These are phyloP conservation scores for Montipora foliosa DNA, from an alignment of 64 coral and sea anemone genomes.

Conservation along the genomic window DNA sequence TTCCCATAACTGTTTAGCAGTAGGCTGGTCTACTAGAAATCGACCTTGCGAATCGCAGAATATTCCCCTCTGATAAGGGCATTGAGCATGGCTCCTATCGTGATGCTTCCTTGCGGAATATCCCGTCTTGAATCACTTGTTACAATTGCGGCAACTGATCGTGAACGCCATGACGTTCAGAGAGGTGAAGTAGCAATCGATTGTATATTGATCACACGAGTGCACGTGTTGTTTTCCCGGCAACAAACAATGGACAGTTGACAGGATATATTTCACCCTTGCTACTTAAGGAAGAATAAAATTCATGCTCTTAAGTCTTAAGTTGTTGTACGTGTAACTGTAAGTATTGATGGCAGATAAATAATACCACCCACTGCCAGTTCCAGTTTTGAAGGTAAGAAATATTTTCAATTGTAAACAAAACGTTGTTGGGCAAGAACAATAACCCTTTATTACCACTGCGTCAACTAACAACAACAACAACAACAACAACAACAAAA, in stretches of 20 bases:
- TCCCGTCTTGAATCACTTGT: constrained; percentile 3
- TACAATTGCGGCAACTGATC: neutral
- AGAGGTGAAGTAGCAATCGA: neutral
- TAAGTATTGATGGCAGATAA: too few relatives aligned
- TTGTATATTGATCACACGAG: neutral
- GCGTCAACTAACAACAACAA: neutral
- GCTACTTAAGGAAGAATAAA: too few relatives aligned
- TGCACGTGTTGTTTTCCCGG: neutral
- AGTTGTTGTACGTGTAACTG: too few relatives aligned
- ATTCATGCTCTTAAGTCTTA: too few relatives aligned
- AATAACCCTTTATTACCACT: constrained; percentile 5
- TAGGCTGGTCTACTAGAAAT: too few relatives aligned
- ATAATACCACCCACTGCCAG: neutral
- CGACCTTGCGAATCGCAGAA: neutral
- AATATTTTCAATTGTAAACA: neutral
- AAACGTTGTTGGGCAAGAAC: neutral
- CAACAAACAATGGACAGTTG: neutral
- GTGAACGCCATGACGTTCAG: constrained; percentile 14
- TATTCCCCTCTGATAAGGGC: neutral
- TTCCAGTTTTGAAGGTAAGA: neutral
- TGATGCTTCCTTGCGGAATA: constrained; percentile 5
- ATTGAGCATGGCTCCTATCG: neutral
- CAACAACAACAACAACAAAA: too few relatives aligned
- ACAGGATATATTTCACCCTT: too few relatives aligned
- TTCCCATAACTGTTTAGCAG: neutral